Percentiles rank a stretch among this genome's conserved stretches.
Conservation (phyloP, 2,113 vertebrate genomes). For the Ptychochromis oligacanthus region DNA sequence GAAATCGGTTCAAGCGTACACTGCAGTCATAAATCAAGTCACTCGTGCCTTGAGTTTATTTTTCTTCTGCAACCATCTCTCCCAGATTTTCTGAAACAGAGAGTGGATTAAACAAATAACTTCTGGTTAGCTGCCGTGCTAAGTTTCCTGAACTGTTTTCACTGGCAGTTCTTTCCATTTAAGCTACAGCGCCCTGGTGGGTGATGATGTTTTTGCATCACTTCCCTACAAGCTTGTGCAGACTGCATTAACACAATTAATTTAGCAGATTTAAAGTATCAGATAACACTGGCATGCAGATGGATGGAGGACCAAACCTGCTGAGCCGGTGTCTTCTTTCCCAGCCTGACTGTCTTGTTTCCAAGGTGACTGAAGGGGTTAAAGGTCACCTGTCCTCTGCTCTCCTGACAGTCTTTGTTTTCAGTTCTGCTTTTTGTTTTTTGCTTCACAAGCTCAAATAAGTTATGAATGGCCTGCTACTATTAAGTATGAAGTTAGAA, state of each 20-base stretch:
- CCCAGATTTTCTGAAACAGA: constrained; percentile 11
- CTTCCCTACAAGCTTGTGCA: background rate
- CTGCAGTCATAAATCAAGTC: constrained; percentile 52
- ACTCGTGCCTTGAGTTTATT: constrained; percentile 29
- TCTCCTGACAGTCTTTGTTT: background rate
- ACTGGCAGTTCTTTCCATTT: background rate
- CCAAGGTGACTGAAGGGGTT: background rate
- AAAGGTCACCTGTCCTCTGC: background rate
- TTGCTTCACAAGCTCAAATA: too few species aligned
- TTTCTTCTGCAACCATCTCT: constrained; percentile 14
- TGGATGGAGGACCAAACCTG: background rate
- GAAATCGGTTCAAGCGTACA: constrained; percentile 16
- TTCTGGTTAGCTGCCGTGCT: background rate
- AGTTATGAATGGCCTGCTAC: too few species aligned
- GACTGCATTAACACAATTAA: background rate
- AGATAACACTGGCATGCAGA: background rate
- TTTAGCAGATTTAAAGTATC: background rate
- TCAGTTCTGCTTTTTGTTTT: background rate
- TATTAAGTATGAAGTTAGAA: background rate
- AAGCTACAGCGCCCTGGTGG: background rate
- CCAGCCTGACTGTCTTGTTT: too few species aligned
- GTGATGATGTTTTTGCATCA: background rate
- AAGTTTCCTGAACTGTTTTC: background rate
- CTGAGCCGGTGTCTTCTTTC: background rate
- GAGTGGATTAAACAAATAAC: background rate